Percentiles rank a stretch among this genome's conserved stretches.
Conservation (phyloP, 1,140 invertebrate species). For the Drosophila kepulauana region DNA sequence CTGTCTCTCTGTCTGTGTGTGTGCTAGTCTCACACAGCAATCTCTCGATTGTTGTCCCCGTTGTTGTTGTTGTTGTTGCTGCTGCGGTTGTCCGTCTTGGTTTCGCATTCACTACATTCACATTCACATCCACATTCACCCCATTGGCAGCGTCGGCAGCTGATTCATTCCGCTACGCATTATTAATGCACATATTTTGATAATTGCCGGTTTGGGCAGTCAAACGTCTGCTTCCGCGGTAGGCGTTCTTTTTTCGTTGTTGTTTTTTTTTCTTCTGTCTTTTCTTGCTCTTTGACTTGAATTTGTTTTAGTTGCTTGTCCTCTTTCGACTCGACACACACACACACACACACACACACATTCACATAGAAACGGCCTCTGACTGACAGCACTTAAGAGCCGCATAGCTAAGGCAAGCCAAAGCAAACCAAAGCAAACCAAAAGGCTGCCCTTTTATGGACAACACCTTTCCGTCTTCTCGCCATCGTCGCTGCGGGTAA, state of each 20-base stretch:
- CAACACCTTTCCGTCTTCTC: conserved; percentile 23
- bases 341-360: conserved; percentile 26
- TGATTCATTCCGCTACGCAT: conserved; percentile 81
- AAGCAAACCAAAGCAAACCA: conserved; percentile 1
- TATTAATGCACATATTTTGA: conserved; percentile 83
- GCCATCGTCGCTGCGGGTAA: conserved; percentile 1
- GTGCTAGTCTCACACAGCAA: conserved; percentile 21
- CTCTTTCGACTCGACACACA: conserved; percentile 36
- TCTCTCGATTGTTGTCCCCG: conserved; percentile 34
- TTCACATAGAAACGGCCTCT: conserved; percentile 12
- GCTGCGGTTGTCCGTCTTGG: conserved; percentile 32
- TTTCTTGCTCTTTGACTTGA: conserved; percentile 64
- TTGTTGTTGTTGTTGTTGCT: conserved; percentile 20
- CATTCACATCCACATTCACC: conserved; percentile 32
- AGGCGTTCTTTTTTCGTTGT: conserved; percentile 62
- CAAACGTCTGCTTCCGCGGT: conserved; percentile 80
- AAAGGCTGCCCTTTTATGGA: conserved; percentile 41
- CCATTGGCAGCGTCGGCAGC: conserved; percentile 65
- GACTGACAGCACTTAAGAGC: conserved; percentile 49
- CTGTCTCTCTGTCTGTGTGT: background rate
- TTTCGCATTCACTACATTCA: conserved; percentile 41
- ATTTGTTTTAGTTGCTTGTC: conserved; percentile 71
- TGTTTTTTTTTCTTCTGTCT: conserved; percentile 1
- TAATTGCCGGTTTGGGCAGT: conserved; percentile 77
- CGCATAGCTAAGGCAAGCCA: conserved; percentile 8